Percentiles rank a stretch among this genome's conserved stretches.
These are phyloP conservation scores for Corythoichthys intestinalis DNA, from an alignment of 2,113 vertebrate genomes.

Conservation along the genomic window DNA sequence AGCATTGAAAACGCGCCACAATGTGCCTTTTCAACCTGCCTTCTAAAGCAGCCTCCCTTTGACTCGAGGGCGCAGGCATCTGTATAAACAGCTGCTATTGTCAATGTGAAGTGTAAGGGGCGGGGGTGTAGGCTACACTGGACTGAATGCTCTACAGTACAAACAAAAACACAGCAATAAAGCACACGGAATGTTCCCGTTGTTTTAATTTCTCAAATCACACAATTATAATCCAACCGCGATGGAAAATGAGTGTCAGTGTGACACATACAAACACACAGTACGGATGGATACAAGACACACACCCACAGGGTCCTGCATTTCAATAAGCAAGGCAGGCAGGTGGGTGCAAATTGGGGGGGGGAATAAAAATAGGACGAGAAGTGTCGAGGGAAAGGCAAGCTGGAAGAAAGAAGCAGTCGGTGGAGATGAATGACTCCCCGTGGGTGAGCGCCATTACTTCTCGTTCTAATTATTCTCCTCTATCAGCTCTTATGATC, in stretches of 20 bases:
- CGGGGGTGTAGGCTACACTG: constrained; percentile 12
- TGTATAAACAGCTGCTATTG: constrained; percentile 47
- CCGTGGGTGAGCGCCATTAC: constrained; percentile 18
- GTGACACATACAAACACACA: constrained; percentile 2
- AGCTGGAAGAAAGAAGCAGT: constrained; percentile 1
- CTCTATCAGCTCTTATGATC: constrained; percentile 20
- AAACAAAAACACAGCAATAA: neutral
- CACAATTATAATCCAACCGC: constrained; percentile 3
- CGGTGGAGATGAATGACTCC: constrained; percentile 28
- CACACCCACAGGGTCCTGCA: neutral
- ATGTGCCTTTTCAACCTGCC: neutral
- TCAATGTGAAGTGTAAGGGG: constrained; percentile 15
- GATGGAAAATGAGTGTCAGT: neutral
- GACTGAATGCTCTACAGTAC: neutral
- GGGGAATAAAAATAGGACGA: neutral
- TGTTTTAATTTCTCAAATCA: neutral
- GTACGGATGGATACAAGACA: neutral
- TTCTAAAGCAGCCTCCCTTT: constrained; percentile 20
- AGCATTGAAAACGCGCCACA: constrained; percentile 3
- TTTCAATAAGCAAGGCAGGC: neutral
- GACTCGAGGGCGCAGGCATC: constrained; percentile 24
- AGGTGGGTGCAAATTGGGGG: neutral
- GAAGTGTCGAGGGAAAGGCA: neutral
- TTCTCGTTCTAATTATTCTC: constrained; percentile 32
- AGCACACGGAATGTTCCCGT: neutral